These are phyloP conservation scores for Meloidogyne chitwoodi DNA, from an alignment of 1,140 invertebrate species.

Conservation along the genomic window DNA sequence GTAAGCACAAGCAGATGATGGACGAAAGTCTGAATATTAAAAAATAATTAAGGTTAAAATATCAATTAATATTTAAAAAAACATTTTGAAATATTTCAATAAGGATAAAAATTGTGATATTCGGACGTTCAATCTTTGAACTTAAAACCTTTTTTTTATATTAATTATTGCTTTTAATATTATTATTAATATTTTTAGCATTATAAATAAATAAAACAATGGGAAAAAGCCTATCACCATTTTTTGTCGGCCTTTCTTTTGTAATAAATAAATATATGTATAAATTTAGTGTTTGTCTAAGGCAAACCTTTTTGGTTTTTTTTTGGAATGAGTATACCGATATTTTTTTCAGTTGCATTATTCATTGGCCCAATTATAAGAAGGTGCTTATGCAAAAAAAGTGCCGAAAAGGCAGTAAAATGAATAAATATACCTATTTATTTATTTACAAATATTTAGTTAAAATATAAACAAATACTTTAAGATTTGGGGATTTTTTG, in stretches of 20 bases:
- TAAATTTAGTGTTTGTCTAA: not conserved
- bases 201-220: too few relatives aligned
- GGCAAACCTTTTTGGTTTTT: not conserved
- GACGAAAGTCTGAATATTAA: not conserved
- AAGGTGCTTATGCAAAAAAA: not conserved
- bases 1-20: not conserved
- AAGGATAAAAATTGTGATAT: too few relatives aligned
- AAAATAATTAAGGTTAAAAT: too few relatives aligned
- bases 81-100: too few relatives aligned
- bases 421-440: not conserved
- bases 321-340: not conserved
- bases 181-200: too few relatives aligned
- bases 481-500: not conserved
- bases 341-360: not conserved
- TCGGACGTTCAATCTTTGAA: too few relatives aligned
- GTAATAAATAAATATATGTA: not conserved
- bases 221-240: not conserved
- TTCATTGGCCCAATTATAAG: not conserved
- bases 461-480: not conserved
- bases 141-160: too few relatives aligned
- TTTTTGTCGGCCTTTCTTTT: not conserved
- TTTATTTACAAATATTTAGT: not conserved
- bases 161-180: too few relatives aligned
- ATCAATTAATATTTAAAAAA: too few relatives aligned
- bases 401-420: not conserved